Conservation (phyloP, 92 coral and sea anemone genomes). For the Parazoanthus darwini region DNA sequence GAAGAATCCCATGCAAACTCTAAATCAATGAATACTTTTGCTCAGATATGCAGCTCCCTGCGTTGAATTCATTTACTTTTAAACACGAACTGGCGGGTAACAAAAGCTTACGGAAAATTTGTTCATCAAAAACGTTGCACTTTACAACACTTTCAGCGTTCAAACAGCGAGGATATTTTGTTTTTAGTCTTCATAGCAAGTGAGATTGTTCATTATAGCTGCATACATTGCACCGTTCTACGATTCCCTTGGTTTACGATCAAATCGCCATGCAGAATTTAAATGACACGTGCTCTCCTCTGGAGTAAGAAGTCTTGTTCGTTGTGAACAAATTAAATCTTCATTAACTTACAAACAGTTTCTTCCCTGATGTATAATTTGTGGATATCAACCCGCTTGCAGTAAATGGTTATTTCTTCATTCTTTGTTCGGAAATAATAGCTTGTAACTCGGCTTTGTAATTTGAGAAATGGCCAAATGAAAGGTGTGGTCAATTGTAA, state of each 20-base stretch:
- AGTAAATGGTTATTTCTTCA: background rate
- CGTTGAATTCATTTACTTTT: background rate
- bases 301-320: background rate
- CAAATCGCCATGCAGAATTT: background rate
- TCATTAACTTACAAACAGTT: background rate
- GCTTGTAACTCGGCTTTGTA: conserved; percentile 4
- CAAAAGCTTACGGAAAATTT: too few species aligned
- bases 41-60: background rate
- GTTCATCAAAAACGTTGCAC: background rate
- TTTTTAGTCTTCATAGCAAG: background rate
- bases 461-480: background rate
- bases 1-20: background rate
- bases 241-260: background rate
- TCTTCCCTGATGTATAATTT: background rate
- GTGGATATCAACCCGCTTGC: too few species aligned
- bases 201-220: background rate
- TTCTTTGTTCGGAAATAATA: background rate
- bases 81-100: background rate
- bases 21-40: background rate
- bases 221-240: background rate
- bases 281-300: conserved; percentile 11
- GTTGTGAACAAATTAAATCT: background rate
- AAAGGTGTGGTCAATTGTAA: conserved; percentile 18
- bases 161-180: background rate
- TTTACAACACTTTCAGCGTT: background rate